Base-by-base conservation (phyloP, 2,888 invertebrate genomes). In the Cerceris rybyensis region DNA sequence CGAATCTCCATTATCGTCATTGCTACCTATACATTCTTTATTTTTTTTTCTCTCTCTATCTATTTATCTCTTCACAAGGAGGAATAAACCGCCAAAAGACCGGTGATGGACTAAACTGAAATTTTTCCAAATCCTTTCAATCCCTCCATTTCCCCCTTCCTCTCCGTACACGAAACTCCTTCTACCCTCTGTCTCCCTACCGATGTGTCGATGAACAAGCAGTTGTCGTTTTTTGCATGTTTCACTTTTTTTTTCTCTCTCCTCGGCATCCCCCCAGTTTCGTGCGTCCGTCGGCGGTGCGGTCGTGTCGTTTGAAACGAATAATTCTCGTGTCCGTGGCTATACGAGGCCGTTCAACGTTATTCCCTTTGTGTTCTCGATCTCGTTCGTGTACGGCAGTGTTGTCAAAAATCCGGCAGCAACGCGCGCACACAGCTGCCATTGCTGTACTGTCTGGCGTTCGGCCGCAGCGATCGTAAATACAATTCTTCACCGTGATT, bases 401-500 rank as follows among this genome's bases (percentile, higher is more conserved):
- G 87, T 89, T 89, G 89, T 89, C 88, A 89, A 89, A 89, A 89
- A 87, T 88, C 83, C 89, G 86, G 86, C 87, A 86, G 86, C 86
- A 86, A 85, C 85, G 86, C 86, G 88, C 87, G 81, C 85, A 82
- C 70, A 83, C 86, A 88, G 89, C 88, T 89, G 88, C 89, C 89
- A 89, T 89, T 89, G 87, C 89, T 89, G 81, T 82, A 69, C 82
- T 86, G 64, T 69, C 75, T 82, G 57, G 80, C 81, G 78, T 79
- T 83, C 65, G 72, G 68, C 75, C 75, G 66, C 57, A 59, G 70
- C 72, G 28, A 39, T 76, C 72, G 70, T 76, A 77, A 80, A 76
- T 79, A 86, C 81, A 55, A 66, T 61, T 43, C 28, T 7, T 43
- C n/a, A 9, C 42, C 55, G 63, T 60, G 61, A 69, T 74, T 57